phyloP scores from a whole-genome alignment of 2,888 invertebrate species.

The Coleophora flavipennella region DNA sequence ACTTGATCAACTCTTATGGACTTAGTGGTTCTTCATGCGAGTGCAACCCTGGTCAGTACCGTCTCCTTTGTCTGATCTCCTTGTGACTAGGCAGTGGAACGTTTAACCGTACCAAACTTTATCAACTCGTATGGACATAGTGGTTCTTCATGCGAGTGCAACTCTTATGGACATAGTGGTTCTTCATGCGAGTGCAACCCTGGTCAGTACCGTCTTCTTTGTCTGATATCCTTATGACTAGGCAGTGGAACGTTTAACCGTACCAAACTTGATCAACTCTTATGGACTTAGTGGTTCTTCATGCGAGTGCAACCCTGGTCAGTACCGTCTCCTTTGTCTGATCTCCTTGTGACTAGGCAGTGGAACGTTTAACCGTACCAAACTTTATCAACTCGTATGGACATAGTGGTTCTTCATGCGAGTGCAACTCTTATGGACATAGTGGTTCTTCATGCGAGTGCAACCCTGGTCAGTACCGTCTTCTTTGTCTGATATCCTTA shows the following conservation, averaged over 20 bases:
- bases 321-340: neutral
- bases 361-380: too few species aligned
- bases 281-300: slow-evolving; percentile 95
- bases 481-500: too few species aligned
- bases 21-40: too few species aligned
- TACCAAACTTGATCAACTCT: slow-evolving; percentile 92
- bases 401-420: slow-evolving; percentile 64
- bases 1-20: slow-evolving; percentile 92
- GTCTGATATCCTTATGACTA: too few species aligned
- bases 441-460: slow-evolving; percentile 92
- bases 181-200: slow-evolving; percentile 95
- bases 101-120: too few species aligned
- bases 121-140: too few species aligned
- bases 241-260: slow-evolving; percentile 95
- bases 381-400: too few species aligned
- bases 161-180: slow-evolving; percentile 93
- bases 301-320: slow-evolving; percentile 92
- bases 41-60: too few species aligned
- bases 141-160: slow-evolving; percentile 87
- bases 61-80: too few species aligned
- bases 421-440: too few species aligned
- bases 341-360: too few species aligned
- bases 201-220: slow-evolving; percentile 68
- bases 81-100: too few species aligned
- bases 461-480: slow-evolving; percentile 79